Conservation (phyloP, 2,113 vertebrate species). For the Melanerpes aurifrons region DNA sequence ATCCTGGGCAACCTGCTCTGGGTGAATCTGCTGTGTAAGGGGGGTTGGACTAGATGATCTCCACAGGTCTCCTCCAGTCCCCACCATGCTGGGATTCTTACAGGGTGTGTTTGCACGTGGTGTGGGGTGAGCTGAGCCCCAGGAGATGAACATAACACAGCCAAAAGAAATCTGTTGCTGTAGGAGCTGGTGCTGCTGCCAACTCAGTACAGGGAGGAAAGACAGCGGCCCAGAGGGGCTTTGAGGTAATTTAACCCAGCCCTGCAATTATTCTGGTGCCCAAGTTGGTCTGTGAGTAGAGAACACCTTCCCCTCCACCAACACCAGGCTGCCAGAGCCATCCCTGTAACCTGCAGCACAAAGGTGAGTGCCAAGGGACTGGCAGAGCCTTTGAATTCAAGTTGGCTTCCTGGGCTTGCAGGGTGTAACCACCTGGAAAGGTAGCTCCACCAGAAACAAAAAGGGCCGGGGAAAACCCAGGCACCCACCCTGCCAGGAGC, state of each 20-base stretch:
- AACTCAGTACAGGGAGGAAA: background rate
- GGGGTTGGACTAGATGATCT: too few relatives aligned
- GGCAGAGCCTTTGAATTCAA: constrained; percentile 48
- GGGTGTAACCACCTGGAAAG: constrained; percentile 49
- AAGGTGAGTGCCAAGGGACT: background rate
- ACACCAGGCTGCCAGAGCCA: rapidly evolving
- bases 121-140: rapidly evolving
- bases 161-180: background rate
- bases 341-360: background rate
- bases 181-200: background rate
- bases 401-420: constrained; percentile 30
- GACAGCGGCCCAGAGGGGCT: background rate
- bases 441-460: constrained; percentile 51
- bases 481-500: constrained; percentile 61
- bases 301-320: background rate
- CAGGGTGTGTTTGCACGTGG: background rate
- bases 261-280: background rate
- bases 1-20: too few relatives aligned
- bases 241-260: background rate
- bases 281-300: background rate
- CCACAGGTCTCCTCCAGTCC: too few relatives aligned
- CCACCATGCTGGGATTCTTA: too few relatives aligned
- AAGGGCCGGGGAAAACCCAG: constrained; percentile 37
- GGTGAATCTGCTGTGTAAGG: too few relatives aligned
- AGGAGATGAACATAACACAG: background rate